phyloP scores from a whole-genome alignment of 1,140 invertebrate genomes.

The silkworm (Bombyx mori) region DNA sequence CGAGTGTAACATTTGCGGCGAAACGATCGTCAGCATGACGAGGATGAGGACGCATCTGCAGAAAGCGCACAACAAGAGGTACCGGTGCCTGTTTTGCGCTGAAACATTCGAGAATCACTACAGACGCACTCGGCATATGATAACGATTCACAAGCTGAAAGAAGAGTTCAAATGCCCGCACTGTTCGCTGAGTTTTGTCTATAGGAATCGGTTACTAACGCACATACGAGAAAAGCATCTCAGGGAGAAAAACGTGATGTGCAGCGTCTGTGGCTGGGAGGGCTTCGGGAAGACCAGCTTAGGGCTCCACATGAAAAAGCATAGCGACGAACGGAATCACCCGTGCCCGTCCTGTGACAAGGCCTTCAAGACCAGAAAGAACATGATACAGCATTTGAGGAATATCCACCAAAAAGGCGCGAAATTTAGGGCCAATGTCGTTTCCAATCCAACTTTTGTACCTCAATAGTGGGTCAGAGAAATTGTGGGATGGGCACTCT shows the following conservation, averaged over 20 bases:
- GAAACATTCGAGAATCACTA: constrained; percentile 18
- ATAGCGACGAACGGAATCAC: constrained; percentile 82
- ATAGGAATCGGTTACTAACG: constrained; percentile 19
- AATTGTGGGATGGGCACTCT: too few species aligned
- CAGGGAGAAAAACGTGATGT: constrained; percentile 22
- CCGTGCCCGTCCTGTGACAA: constrained; percentile 83
- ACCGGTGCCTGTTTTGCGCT: constrained; percentile 18
- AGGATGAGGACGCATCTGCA: constrained; percentile 20
- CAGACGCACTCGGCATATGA: constrained; percentile 15
- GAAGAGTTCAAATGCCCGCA: constrained; percentile 19
- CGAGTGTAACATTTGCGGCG: constrained; percentile 16
- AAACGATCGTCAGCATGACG: constrained; percentile 6
- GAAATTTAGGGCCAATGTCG: not conserved
- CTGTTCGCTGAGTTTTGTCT: constrained; percentile 23
- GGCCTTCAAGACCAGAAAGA: constrained; percentile 83
- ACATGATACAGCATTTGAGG: constrained; percentile 77
- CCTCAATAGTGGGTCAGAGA: too few species aligned
- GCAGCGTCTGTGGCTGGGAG: constrained; percentile 74
- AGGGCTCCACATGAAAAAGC: constrained; percentile 78
- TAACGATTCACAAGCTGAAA: constrained; percentile 15
- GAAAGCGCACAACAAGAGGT: constrained; percentile 16
- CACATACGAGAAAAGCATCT: constrained; percentile 25
- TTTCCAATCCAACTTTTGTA: constrained; percentile 5
- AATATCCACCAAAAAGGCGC: constrained; percentile 23
- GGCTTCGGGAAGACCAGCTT: constrained; percentile 81